Evolutionary conservation across 2,797 vertebrate genomes (phyloP), one percentile per base, ranked within the genome.

Genomic region (Urocyon cinereoargenteus): DNA sequence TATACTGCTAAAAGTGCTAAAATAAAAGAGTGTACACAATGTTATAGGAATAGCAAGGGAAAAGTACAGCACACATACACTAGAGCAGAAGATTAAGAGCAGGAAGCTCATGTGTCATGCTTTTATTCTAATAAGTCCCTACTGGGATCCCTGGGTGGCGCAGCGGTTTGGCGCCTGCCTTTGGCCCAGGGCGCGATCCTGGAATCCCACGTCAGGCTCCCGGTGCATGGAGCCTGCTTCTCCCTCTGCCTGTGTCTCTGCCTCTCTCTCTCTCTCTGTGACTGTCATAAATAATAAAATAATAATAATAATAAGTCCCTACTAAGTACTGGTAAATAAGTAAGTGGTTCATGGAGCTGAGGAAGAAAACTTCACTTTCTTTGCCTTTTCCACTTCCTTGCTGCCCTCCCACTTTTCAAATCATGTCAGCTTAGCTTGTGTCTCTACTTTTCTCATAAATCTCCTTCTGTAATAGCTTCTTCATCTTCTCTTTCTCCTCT

Each of bases 291-390:
- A n/a, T n/a, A n/a, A n/a, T n/a, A n/a, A n/a, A n/a, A n/a, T n/a
- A n/a, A n/a, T n/a, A n/a, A n/a, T n/a, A n/a, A n/a, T 78, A 72
- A 70, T 79, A 96, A 73, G 49, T 4, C 26, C 22, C 93, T 82
- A 86, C 26, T 78, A 73, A 91, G 53, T 73, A 28, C 66, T 49
- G 19, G 34, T 45, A 31, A 94, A 34, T 90, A 64, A 91, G 53
- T 66, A 53, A 84, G 40, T 22, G 40, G 51, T 45, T 89, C 34
- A 10, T 40, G 34, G 14, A 1, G 3, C 3, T 81, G 64, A 95
- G 45, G 79, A 90, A 77, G 36, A 55, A 86, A 88, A 49, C 5
- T 31, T 94, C 18, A 28, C 49, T 19, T 16, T 70, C 19, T 92
- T 85, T 86, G 13, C 19, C 36, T 75, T 59, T 91, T 86, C 2